These are phyloP conservation scores for Bombus vancouverensis DNA, from an alignment of 1,140 invertebrate genomes.

Conservation along the genomic window DNA sequence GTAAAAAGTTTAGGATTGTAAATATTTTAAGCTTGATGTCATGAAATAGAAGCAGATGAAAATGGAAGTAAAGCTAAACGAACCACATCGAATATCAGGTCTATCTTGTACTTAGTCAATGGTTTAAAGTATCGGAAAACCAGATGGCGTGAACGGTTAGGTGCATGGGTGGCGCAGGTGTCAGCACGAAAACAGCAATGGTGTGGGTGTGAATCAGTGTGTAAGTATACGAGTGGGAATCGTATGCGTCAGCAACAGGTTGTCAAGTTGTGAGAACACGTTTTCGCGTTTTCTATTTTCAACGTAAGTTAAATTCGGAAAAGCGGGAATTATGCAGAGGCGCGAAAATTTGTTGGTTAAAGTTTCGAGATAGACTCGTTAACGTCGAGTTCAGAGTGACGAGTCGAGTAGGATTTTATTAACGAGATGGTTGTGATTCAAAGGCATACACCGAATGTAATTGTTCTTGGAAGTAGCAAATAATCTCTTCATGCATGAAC, in stretches of 20 bases:
- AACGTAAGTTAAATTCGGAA: conserved; percentile 7
- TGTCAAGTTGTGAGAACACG: conserved; percentile 31
- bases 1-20: background rate
- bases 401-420: background rate
- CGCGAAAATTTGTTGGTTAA: background rate
- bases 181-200: conserved; percentile 42
- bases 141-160: conserved; percentile 9
- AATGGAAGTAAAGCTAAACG: no score
- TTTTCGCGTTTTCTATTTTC: conserved; percentile 37
- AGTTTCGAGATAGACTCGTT: conserved; percentile 4
- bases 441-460: conserved; percentile 38
- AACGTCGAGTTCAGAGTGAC: background rate
- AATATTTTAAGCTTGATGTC: background rate
- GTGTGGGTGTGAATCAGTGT: conserved; percentile 11
- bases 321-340: conserved; percentile 13
- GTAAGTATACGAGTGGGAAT: conserved; percentile 10
- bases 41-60: no score
- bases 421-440: conserved; percentile 23
- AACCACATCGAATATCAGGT: background rate
- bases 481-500: conserved; percentile 23
- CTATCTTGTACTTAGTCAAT: background rate
- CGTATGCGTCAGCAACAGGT: conserved; percentile 58
- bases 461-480: conserved; percentile 50
- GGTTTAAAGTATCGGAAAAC: background rate
- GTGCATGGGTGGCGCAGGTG: conserved; percentile 42